Percentiles rank a stretch among this genome's conserved stretches.
These are phyloP conservation scores for Perccottus glenii DNA, from an alignment of 2,113 vertebrate genomes.

Conservation along the genomic window DNA sequence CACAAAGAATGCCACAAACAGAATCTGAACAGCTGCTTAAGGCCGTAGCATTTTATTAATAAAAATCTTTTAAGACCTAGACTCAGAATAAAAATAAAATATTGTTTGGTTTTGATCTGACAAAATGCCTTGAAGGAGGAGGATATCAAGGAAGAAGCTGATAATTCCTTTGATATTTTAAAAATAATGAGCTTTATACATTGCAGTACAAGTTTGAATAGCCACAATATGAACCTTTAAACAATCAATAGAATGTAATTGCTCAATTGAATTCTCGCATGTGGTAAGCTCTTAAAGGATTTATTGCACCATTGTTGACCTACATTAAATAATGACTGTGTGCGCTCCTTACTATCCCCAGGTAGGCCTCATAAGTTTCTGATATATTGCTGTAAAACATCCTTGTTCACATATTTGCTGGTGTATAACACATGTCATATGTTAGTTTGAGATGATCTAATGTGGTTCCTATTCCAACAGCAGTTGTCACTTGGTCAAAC, in stretches of 20 bases:
- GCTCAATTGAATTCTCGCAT: not conserved
- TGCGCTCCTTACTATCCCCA: not conserved
- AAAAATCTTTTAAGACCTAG: conserved; percentile 5
- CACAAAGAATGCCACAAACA: conserved; percentile 7
- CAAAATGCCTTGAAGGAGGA: not conserved
- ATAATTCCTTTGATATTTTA: conserved; percentile 1
- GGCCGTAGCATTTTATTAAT: not conserved
- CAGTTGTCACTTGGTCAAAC: no score
- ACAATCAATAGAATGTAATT: not conserved
- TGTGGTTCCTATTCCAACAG: no score
- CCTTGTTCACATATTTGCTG: no score
- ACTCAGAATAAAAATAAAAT: conserved; percentile 4
- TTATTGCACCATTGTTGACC: not conserved
- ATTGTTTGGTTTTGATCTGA: conserved; percentile 2
- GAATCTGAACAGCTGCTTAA: conserved; percentile 8
- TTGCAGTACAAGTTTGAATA: not conserved
- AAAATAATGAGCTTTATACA: not conserved
- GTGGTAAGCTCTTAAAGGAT: conserved; percentile 10
- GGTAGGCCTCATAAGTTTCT: not conserved
- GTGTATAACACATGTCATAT: no score
- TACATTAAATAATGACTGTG: not conserved
- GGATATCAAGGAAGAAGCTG: not conserved
- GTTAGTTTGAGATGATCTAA: no score
- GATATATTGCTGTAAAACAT: no score
- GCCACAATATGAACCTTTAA: not conserved